Base-by-base conservation (phyloP, 2,113 vertebrate genomes). In the Nannobrachium achirus region DNA sequence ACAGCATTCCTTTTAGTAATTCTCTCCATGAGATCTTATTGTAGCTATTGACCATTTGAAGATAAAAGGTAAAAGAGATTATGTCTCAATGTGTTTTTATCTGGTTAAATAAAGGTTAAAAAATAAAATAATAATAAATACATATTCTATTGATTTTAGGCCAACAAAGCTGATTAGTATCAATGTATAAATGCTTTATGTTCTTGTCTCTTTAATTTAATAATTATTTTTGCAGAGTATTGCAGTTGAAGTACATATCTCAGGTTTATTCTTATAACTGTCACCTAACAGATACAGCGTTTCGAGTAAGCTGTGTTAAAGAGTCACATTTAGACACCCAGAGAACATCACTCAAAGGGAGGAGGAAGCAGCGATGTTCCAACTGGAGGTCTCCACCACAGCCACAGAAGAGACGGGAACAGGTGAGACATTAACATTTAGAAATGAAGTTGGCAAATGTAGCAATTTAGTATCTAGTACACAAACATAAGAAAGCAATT, bases 341-440 rank as follows among this genome's bases (percentile, higher is more conserved):
- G 3, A 56, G 25, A 61, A 33, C 41, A 8, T 10, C 61, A 39
- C 48, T 66, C 14, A 75, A 63, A 66, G 66, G 42, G 14, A 73
- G 25, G 41, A 69, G 53, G 79, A 84, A 68, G 55, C 71, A 74
- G 61, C n/a, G 9, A 4, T 48, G 11, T 57, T 73, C 75, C 45
- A 56, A 56, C 58, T 74, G 52, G 78, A 63, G 75, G 13, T 41
- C 65, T 8, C 71, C 40, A 20, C 60, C 62, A 10, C 71, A 74
- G 15, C 57, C 20, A n/a, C 62, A 61, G 0, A 45, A 14, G 19
- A 64, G n/a, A 57, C 13, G 25, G 6, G 41, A 81, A n/a, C 58
- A 57, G 83, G 91, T 90, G 64, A 71, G 73, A 44, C 0, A 0
- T 42, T 5, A 10, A 5, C 1, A 48, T 33, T 40, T 48, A 50